phyloP scores from a whole-genome alignment of 2,888 invertebrate species.

The Hartigia nigra region DNA sequence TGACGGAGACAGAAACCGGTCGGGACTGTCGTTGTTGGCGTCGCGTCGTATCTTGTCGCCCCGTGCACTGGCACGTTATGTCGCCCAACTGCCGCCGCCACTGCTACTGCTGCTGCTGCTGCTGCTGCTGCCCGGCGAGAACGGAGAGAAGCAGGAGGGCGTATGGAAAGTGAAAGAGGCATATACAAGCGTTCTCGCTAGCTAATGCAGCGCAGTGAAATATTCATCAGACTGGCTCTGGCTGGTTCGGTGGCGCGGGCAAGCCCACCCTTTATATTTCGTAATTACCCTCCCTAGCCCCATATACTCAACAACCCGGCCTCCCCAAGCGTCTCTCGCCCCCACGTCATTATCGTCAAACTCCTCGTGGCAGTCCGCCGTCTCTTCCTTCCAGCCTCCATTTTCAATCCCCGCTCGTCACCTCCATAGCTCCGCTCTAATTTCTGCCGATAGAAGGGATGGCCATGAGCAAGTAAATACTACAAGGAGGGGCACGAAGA shows the following conservation, averaged over 20 bases:
- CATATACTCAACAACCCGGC: constrained; percentile 15
- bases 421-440: constrained; percentile 7
- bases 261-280: constrained; percentile 63
- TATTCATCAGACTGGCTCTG: constrained; percentile 62
- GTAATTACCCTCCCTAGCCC: constrained; percentile 61
- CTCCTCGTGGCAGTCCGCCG: neutral
- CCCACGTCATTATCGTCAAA: neutral
- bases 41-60: neutral
- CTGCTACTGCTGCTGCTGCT: neutral
- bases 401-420: constrained; percentile 16
- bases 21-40: neutral
- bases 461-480: neutral
- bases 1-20: neutral
- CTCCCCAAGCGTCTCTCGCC: constrained; percentile 39
- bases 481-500: neutral
- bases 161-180: constrained; percentile 54
- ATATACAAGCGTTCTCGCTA: constrained; percentile 51
- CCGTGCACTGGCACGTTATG: neutral
- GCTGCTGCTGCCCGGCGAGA: neutral
- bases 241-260: constrained; percentile 47
- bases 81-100: neutral
- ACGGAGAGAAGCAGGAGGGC: constrained; percentile 19
- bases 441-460: neutral
- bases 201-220: constrained; percentile 64
- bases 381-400: constrained; percentile 5